Evolutionary conservation across 2,888 invertebrate species (phyloP).

Genomic region (Pterostichus niger): DNA sequence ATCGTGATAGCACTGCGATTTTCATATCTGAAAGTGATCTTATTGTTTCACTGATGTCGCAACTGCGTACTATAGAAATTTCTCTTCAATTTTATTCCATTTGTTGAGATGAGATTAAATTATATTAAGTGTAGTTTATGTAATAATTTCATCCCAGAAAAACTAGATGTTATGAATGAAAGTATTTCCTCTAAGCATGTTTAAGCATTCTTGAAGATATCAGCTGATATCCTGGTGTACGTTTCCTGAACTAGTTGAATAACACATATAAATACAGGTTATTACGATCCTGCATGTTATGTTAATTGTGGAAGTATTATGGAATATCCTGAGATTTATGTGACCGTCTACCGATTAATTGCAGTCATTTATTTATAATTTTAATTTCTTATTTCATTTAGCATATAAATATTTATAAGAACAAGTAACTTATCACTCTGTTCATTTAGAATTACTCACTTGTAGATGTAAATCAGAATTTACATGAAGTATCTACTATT

Average conservation of each 20-base stretch:
- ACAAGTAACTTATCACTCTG: background rate
- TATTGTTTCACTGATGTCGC: constrained; percentile 40
- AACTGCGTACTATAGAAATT: background rate
- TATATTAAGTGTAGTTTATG: background rate
- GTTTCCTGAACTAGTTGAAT: constrained; percentile 4
- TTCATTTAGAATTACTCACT: constrained; percentile 7
- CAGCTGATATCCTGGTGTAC: background rate
- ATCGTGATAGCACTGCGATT: constrained; percentile 39
- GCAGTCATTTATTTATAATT: constrained; percentile 4
- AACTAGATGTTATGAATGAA: background rate
- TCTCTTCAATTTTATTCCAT: background rate
- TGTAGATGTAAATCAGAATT: too few relatives aligned
- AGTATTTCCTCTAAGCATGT: constrained; percentile 6
- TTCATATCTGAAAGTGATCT: constrained; percentile 56
- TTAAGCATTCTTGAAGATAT: background rate
- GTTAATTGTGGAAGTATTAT: constrained; percentile 28
- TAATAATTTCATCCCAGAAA: constrained; percentile 1
- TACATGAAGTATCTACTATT: too few relatives aligned
- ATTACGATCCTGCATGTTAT: constrained; percentile 7
- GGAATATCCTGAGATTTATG: constrained; percentile 34
- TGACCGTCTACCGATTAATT: constrained; percentile 28
- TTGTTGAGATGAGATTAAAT: too few relatives aligned
- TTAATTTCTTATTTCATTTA: constrained; percentile 41
- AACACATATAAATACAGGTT: background rate
- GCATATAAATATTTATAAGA: constrained; percentile 27